These are phyloP conservation scores for Acrocephalus scirpaceus DNA, from an alignment of 2,797 vertebrate genomes.

Conservation along the genomic window DNA sequence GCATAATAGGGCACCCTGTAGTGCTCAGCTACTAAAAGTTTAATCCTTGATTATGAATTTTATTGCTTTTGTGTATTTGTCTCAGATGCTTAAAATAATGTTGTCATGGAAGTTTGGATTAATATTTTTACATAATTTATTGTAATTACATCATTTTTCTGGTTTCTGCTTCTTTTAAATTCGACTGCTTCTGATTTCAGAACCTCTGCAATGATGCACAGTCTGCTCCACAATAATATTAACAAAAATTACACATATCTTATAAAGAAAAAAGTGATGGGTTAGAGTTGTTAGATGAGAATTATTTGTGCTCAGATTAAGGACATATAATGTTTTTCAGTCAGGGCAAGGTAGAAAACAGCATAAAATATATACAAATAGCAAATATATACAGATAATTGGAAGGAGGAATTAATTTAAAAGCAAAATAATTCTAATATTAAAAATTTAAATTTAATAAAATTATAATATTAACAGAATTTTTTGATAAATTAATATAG, in stretches of 20 bases:
- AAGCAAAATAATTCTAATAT: background rate
- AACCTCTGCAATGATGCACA: background rate
- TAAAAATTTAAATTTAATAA: background rate
- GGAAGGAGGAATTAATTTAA: background rate
- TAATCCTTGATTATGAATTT: conserved; percentile 70
- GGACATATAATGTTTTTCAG: background rate
- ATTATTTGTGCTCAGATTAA: background rate
- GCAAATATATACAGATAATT: background rate
- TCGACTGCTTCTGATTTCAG: conserved; percentile 10
- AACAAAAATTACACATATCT: background rate
- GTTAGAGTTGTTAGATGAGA: background rate
- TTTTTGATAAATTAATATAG: background rate
- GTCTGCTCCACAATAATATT: background rate
- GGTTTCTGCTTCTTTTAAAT: conserved; percentile 11
- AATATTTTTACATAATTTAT: conserved; percentile 68
- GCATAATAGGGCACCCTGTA: conserved; percentile 66
- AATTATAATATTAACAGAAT: background rate
- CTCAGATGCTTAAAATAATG: conserved; percentile 62
- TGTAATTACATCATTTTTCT: conserved; percentile 31
- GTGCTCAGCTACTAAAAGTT: conserved; percentile 63
- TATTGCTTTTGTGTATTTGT: conserved; percentile 67
- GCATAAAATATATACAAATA: background rate
- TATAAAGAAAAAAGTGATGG: background rate
- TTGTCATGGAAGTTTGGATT: conserved; percentile 66
- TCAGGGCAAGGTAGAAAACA: background rate